Conservation (phyloP, 2,797 vertebrate genomes). For the Cichlasoma orientale region DNA sequence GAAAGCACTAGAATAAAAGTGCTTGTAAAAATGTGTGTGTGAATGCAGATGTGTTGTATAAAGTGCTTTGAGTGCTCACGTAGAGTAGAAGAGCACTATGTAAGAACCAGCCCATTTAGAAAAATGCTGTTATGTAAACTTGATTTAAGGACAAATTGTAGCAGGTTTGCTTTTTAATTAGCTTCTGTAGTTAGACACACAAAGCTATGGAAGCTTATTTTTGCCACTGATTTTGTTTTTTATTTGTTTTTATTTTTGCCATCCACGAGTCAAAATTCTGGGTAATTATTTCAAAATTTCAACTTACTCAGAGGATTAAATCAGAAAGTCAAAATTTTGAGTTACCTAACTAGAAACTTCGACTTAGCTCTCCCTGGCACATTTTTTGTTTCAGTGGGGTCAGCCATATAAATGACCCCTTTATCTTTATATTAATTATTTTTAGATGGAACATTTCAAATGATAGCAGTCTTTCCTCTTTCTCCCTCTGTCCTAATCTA, state of each 20-base stretch:
- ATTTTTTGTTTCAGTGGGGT: neutral
- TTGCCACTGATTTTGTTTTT: too few relatives aligned
- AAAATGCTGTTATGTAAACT: neutral
- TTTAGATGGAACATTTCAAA: neutral
- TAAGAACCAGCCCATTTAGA: neutral
- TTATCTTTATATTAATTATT: neutral
- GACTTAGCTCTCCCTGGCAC: neutral
- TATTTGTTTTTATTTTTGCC: too few relatives aligned
- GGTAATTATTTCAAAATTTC: neutral
- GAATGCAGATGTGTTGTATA: too few relatives aligned
- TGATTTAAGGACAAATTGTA: neutral
- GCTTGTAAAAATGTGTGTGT: too few relatives aligned
- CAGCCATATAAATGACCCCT: neutral
- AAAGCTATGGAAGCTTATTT: neutral
- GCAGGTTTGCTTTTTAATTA: fast-evolving
- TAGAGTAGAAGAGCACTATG: neutral
- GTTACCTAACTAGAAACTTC: neutral
- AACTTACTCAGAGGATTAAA: neutral
- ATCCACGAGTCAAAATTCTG: neutral
- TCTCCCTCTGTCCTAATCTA: neutral
- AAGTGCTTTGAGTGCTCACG: too few relatives aligned
- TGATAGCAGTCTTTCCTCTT: neutral
- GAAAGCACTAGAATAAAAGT: too few relatives aligned
- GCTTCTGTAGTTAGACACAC: neutral
- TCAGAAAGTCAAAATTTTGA: neutral